Conservation (phyloP, 2,888 invertebrate genomes). For the Cataglyphis rosenhaueri region DNA sequence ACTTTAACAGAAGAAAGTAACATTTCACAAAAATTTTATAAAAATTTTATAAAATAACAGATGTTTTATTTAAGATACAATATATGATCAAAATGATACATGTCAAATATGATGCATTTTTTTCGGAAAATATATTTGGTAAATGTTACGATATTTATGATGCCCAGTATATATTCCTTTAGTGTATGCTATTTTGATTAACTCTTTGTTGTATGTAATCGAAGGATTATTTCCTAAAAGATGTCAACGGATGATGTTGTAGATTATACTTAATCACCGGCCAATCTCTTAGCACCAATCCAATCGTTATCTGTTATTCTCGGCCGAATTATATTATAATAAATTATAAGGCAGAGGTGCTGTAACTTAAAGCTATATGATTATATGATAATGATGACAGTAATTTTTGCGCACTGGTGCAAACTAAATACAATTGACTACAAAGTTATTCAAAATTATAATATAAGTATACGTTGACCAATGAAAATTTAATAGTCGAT, state of each 20-base stretch:
- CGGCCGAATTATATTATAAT: slow-evolving; percentile 30
- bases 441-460: slow-evolving; percentile 6
- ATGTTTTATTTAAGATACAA: slow-evolving; percentile 23
- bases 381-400: neutral
- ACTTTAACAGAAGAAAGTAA: neutral
- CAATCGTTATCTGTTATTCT: slow-evolving; percentile 2
- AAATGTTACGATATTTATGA: slow-evolving; percentile 27
- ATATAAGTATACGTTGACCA: neutral
- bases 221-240: neutral
- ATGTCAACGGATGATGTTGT: slow-evolving; percentile 22
- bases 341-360: neutral
- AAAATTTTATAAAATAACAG: neutral
- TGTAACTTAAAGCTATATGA: slow-evolving; percentile 1
- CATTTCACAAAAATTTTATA: slow-evolving; percentile 34
- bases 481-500: neutral
- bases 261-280: slow-evolving; percentile 11
- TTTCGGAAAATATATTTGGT: neutral
- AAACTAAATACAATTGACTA: slow-evolving; percentile 2
- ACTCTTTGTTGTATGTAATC: slow-evolving; percentile 32
- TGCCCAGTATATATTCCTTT: neutral
- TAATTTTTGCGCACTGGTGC: slow-evolving; percentile 13
- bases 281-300: neutral
- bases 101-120: neutral
- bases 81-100: slow-evolving; percentile 9
- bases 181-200: slow-evolving; percentile 25